Conservation (phyloP, 1,140 invertebrate species). For the Teleopsis dalmanni region DNA sequence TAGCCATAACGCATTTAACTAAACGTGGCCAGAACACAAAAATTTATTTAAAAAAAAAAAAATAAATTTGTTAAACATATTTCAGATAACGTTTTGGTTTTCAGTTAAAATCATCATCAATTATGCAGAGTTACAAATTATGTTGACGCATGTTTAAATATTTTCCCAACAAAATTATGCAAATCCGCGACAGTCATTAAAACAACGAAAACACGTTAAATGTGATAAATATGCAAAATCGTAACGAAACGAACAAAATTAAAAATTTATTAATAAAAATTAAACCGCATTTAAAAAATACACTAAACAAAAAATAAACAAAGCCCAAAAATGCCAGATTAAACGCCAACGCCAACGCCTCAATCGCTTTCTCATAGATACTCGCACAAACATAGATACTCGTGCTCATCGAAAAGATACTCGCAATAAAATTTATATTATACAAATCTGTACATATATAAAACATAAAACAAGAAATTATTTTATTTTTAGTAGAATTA, state of each 20-base stretch:
- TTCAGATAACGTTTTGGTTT: constrained; percentile 5
- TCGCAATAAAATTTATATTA: too few relatives aligned
- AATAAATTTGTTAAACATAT: constrained; percentile 7
- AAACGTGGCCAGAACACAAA: too few relatives aligned
- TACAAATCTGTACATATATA: too few relatives aligned
- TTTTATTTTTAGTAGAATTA: too few relatives aligned
- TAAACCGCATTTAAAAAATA: neutral
- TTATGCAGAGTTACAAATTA: constrained; percentile 2
- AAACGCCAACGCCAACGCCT: neutral
- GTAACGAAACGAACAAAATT: neutral
- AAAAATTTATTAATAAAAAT: neutral
- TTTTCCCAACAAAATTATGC: constrained; percentile 3
- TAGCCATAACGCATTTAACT: too few relatives aligned
- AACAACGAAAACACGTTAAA: constrained; percentile 1
- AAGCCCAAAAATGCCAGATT: constrained; percentile 1
- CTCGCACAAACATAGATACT: too few relatives aligned
- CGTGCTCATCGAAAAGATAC: too few relatives aligned
- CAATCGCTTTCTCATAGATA: neutral
- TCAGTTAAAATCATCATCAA: neutral
- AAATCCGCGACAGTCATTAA: constrained; percentile 8
- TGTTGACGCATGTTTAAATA: too few relatives aligned
- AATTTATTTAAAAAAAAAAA: neutral
- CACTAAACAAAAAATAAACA: neutral
- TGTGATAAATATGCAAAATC: constrained; percentile 2
- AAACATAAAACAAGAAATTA: too few relatives aligned